Evolutionary conservation across 2,888 invertebrate species (phyloP).

Genomic region (Epinotia nisella): DNA sequence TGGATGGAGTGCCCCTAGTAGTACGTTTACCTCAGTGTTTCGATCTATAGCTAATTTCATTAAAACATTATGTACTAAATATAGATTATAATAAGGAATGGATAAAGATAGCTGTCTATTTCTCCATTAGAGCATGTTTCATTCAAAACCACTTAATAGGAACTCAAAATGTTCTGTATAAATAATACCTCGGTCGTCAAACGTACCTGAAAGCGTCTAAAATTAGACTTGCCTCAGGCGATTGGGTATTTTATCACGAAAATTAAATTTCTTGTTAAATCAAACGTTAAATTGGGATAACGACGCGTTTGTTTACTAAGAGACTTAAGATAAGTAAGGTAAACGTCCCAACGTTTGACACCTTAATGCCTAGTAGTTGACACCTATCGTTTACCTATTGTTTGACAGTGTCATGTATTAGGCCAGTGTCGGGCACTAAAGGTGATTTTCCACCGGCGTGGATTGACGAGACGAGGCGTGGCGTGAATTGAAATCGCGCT

Average conservation of each 20-base stretch:
- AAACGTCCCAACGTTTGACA: no score
- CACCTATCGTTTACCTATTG: no score
- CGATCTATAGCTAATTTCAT: no score
- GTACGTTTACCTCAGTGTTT: no score
- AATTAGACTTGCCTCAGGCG: background rate
- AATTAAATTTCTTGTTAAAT: conserved; percentile 12
- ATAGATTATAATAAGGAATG: background rate
- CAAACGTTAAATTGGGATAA: conserved; percentile 3
- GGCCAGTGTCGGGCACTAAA: no score
- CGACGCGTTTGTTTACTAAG: background rate
- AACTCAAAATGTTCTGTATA: background rate
- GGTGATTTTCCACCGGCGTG: no score
- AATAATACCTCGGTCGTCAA: background rate
- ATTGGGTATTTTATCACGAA: conserved; percentile 5
- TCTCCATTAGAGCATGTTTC: background rate
- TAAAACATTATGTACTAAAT: background rate
- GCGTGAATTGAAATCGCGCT: no score
- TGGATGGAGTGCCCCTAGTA: no score
- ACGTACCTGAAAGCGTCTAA: background rate
- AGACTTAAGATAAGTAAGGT: background rate
- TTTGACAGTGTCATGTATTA: no score
- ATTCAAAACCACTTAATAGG: conserved; percentile 7
- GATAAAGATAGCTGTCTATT: background rate
- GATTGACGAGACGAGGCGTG: no score
- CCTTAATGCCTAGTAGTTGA: no score